Base-by-base conservation (phyloP, 2,113 vertebrate species). In the Kryptolebias marmoratus region DNA sequence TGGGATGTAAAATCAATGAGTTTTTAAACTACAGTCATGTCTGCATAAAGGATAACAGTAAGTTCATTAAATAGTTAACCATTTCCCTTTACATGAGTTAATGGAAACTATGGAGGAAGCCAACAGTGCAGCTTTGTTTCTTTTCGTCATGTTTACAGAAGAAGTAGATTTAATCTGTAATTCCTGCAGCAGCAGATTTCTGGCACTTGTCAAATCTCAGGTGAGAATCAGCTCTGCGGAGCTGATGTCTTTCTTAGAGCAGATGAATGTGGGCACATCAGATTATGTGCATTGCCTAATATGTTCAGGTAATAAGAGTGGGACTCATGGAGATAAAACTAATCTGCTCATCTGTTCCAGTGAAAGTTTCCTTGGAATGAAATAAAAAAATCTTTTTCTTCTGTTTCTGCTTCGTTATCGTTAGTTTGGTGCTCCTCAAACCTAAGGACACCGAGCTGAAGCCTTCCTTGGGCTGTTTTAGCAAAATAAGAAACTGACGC, bases 201-300 rank as follows among this genome's bases (percentile, higher is more conserved):
- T 73, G 69, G 62, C 44, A 14, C 63, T 2, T 13, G 22, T 12
- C 57, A 15, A 22, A 14, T 71, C 50, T 68, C 16, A 61, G 47
- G 71, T 53, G 3, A 16, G 12, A 48, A 74, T 84, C 31, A 11
- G 53, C 59, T 42, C 27, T 75, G 50, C 39, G 1, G 16, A 30
- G 45, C 77, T 73, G 57, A 49, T 64, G 53, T 60, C 22, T 65
- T 47, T 59, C 27, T 64, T 36, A 0, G 11, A 64, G 1, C 31
- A 63, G 12, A 16, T 67, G 70, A 71, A 73, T 78, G 53, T 71
- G 64, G 71, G 83, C 45, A 45, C 64, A 87, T 80, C 79, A 64
- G 79, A 88, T 77, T 64, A 49, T 36, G 67, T 22, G 44, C 2
- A 16, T 64, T 64, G 54, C 66, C 56, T 49, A 47, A 74, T 60